A percentile compares a stretch with the other conserved stretches of the same genome.
phyloP scores from a whole-genome alignment of 2,888 invertebrate species.

The Eristalis tenax region DNA sequence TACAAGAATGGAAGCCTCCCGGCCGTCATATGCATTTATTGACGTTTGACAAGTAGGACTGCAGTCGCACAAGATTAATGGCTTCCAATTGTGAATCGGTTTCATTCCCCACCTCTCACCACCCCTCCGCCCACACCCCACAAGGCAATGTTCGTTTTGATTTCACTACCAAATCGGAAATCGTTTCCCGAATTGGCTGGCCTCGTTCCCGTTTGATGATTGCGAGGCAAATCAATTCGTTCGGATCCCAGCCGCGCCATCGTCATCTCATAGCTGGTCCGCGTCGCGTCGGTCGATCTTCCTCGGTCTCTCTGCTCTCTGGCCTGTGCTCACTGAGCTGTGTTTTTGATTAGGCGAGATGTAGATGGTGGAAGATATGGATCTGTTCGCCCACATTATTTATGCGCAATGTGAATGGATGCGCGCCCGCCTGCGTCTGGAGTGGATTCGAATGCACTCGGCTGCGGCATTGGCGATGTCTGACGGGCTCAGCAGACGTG shows the following conservation, averaged over 20 bases:
- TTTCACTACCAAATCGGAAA: constrained; percentile 58
- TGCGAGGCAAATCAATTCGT: constrained; percentile 52
- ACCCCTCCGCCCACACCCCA: neutral
- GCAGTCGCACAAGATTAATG: constrained; percentile 53
- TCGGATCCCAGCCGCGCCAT: constrained; percentile 6
- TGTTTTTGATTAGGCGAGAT: constrained; percentile 43
- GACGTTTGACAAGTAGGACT: constrained; percentile 57
- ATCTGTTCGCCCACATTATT: constrained; percentile 66
- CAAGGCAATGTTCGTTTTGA: constrained; percentile 8
- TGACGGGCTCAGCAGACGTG: constrained; percentile 31
- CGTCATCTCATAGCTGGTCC: neutral
- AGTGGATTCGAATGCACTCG: constrained; percentile 42
- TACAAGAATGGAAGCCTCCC: neutral
- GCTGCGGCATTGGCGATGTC: too few species aligned
- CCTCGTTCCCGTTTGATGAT: constrained; percentile 42
- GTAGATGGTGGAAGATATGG: constrained; percentile 62
- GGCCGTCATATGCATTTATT: constrained; percentile 51
- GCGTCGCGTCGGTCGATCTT: neutral
- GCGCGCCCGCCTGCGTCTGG: neutral
- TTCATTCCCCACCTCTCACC: neutral
- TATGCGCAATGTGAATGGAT: constrained; percentile 47
- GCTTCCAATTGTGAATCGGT: constrained; percentile 54
- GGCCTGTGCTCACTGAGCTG: constrained; percentile 7
- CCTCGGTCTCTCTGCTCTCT: constrained; percentile 17
- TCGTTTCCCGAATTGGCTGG: constrained; percentile 55